Conservation (phyloP, 2,888 invertebrate species). For the Hartigia nigra region DNA sequence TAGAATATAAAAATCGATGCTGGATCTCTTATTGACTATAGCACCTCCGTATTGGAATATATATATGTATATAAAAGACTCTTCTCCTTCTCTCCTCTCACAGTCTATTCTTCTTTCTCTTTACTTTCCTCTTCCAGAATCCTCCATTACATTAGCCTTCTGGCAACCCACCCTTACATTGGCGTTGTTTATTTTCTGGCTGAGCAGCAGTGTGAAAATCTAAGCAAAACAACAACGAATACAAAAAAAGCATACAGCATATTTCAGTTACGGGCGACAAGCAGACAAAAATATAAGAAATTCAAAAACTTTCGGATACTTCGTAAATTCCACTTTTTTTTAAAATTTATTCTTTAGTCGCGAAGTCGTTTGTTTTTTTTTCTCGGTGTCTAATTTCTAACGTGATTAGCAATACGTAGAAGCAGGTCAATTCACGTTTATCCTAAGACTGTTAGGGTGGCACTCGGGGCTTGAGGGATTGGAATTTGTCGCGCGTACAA, state of each 20-base stretch:
- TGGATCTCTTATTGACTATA: not conserved
- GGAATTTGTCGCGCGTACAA: not conserved
- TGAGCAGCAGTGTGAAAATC: not conserved
- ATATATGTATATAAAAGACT: not conserved
- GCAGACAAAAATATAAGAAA: not conserved
- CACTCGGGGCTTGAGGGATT: not conserved
- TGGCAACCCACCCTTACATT: not conserved
- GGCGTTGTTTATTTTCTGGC: not conserved
- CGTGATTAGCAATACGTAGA: not conserved
- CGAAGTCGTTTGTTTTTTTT: not conserved
- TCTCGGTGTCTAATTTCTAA: not conserved
- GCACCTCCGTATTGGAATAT: not conserved
- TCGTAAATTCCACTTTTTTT: not conserved
- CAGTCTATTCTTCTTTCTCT: not conserved
- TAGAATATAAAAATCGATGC: conserved; percentile 4
- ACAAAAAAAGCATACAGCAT: not conserved
- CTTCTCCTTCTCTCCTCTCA: not conserved
- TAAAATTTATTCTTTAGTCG: too few relatives aligned
- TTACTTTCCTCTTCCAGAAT: not conserved
- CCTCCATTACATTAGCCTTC: not conserved
- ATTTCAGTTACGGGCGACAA: not conserved
- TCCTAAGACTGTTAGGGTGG: not conserved
- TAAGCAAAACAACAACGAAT: not conserved
- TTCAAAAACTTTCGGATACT: not conserved
- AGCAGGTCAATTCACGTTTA: not conserved